Evolutionary conservation across 2,888 invertebrate genomes (phyloP).

Genomic region (Tiliacea citrago): DNA sequence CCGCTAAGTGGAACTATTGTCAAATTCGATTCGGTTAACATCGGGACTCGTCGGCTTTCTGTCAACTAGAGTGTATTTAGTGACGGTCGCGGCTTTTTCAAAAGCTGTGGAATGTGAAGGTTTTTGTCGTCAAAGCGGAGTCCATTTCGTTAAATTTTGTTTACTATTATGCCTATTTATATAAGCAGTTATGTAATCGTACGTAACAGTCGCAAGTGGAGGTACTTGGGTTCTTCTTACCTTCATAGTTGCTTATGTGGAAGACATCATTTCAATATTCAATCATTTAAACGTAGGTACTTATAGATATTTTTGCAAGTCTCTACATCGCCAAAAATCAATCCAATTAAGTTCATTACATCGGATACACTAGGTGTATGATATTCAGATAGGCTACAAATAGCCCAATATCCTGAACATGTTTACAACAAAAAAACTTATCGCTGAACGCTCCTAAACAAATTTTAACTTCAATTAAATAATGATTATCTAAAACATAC

Average conservation of each 20-base stretch:
- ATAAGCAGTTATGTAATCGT: constrained; percentile 67
- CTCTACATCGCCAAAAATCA: background rate
- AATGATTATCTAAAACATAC: no score
- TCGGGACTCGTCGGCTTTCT: constrained; percentile 81
- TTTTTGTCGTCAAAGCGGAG: constrained; percentile 75
- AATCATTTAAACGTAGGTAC: no score
- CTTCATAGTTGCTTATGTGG: background rate
- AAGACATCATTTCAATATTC: background rate
- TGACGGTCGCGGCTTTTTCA: constrained; percentile 85
- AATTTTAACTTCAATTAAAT: no score
- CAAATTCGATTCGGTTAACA: constrained; percentile 83
- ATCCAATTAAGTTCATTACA: background rate
- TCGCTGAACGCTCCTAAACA: no score
- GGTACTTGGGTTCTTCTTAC: background rate
- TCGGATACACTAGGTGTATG: background rate
- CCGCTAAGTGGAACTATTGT: constrained; percentile 88
- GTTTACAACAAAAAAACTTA: background rate
- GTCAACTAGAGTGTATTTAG: constrained; percentile 84
- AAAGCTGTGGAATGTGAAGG: constrained; percentile 82
- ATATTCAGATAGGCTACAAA: background rate
- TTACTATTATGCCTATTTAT: constrained; percentile 67
- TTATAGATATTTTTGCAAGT: background rate
- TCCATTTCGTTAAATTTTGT: constrained; percentile 61
- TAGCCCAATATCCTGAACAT: background rate
- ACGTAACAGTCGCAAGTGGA: constrained; percentile 30